Percentiles rank a stretch among this genome's conserved stretches.
phyloP scores from a whole-genome alignment of 2,113 vertebrate species.

The Lutjanus erythropterus region DNA sequence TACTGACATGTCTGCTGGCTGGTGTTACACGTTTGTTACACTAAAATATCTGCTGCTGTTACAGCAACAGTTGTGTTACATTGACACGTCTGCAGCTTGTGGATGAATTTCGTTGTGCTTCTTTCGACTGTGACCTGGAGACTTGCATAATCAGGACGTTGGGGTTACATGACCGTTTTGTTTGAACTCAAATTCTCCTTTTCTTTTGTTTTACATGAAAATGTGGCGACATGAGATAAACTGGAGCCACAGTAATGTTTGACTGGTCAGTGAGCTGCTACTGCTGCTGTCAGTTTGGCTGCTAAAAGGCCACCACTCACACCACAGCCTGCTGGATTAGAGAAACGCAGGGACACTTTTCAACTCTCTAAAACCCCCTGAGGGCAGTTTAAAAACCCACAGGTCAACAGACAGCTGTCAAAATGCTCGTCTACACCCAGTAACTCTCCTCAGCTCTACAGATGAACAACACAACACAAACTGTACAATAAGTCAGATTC shows the following conservation, averaged over 20 bases:
- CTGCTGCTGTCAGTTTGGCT: not conserved
- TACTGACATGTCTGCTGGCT: not conserved
- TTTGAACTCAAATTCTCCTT: not conserved
- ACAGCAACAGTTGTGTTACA: too few species aligned
- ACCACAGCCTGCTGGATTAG: conserved; percentile 30
- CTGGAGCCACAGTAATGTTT: not conserved
- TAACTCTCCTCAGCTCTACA: conserved; percentile 20
- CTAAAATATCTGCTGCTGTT: not conserved
- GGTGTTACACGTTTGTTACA: not conserved
- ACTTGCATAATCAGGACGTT: too few species aligned
- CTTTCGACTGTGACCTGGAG: not conserved
- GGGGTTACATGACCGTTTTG: too few species aligned
- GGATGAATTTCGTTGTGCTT: not conserved
- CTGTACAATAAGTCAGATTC: not conserved
- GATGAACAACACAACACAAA: conserved; percentile 27
- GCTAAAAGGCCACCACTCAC: conserved; percentile 55
- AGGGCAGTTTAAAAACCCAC: not conserved
- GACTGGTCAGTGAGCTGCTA: not conserved
- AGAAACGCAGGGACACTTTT: conserved; percentile 15
- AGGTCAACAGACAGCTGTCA: not conserved
- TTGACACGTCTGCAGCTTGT: not conserved
- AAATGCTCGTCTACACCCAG: not conserved
- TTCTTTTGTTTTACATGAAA: not conserved
- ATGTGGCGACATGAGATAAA: not conserved
- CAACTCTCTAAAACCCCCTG: not conserved